Percentiles rank a stretch among this genome's conserved stretches.
phyloP scores from a whole-genome alignment of 2,113 vertebrate species.

The Rhombomys opimus region DNA sequence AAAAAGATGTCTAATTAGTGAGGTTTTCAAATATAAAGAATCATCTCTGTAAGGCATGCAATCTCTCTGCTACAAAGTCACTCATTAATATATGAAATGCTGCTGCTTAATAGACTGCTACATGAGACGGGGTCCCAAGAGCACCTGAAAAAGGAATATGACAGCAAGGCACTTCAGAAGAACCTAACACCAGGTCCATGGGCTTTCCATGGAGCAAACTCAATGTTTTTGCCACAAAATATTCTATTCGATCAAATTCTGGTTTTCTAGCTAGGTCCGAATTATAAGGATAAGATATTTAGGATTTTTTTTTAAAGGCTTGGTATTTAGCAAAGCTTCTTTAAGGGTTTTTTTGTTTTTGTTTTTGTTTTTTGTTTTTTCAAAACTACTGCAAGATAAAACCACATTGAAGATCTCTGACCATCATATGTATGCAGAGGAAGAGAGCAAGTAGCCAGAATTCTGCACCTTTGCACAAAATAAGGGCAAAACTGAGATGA shows the following conservation, averaged over 20 bases:
- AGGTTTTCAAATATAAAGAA: conserved; percentile 58
- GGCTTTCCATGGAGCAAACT: background rate
- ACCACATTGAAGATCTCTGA: background rate
- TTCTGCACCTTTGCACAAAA: background rate
- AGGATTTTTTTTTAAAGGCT: background rate
- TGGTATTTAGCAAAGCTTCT: background rate
- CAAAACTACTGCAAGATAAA: background rate
- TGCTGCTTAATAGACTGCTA: background rate
- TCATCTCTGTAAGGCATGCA: conserved; percentile 38
- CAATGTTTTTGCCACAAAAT: background rate
- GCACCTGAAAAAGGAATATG: fast-evolving
- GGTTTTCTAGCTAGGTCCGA: background rate
- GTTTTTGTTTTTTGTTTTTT: background rate
- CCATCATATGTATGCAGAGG: background rate
- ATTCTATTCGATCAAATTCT: background rate
- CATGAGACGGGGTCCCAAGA: background rate
- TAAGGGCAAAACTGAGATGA: background rate
- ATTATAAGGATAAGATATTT: background rate
- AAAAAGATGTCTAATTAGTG: conserved; percentile 62
- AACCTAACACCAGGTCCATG: background rate
- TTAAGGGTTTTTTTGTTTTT: background rate
- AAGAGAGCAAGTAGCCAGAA: background rate
- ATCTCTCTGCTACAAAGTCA: conserved; percentile 31
- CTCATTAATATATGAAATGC: background rate
- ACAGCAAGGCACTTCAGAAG: too few species aligned